Percentiles rank a stretch among this genome's conserved stretches.
Conservation (phyloP, 2,113 vertebrate genomes). For the Leucosticte australis region DNA sequence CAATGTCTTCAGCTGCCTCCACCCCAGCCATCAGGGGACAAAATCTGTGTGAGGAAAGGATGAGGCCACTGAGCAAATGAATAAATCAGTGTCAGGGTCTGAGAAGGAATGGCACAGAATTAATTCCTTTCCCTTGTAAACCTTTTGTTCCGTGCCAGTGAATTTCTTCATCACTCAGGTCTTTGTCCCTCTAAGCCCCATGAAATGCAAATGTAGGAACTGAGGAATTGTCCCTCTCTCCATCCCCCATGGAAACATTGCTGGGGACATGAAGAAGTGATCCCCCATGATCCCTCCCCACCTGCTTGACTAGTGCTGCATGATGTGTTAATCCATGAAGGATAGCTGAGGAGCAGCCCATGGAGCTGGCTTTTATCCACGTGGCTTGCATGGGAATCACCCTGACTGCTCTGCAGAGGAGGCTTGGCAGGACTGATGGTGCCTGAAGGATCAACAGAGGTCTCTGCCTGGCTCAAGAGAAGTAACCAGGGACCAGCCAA, state of each 20-base stretch:
- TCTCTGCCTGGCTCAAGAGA: background rate
- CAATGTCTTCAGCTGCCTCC: background rate
- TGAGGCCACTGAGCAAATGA: background rate
- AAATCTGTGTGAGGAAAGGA: slow-evolving; percentile 44
- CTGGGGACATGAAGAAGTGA: background rate
- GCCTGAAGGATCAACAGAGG: background rate
- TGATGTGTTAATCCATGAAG: background rate
- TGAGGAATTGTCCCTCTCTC: background rate
- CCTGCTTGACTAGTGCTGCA: background rate
- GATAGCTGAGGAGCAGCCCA: background rate
- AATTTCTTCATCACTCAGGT: background rate
- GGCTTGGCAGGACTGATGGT: background rate
- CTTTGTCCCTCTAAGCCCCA: background rate
- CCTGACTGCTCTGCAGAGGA: background rate
- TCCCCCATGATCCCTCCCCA: background rate
- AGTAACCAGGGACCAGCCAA: background rate
- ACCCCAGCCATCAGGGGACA: slow-evolving; percentile 3
- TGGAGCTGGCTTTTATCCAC: background rate
- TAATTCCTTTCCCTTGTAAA: background rate
- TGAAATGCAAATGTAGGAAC: background rate
- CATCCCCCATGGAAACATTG: background rate
- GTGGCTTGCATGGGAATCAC: background rate
- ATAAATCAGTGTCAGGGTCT: background rate
- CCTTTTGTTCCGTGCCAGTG: background rate
- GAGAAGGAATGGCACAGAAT: background rate